Base-by-base conservation (phyloP, 2,888 invertebrate species). In the Apotomis capreana region DNA sequence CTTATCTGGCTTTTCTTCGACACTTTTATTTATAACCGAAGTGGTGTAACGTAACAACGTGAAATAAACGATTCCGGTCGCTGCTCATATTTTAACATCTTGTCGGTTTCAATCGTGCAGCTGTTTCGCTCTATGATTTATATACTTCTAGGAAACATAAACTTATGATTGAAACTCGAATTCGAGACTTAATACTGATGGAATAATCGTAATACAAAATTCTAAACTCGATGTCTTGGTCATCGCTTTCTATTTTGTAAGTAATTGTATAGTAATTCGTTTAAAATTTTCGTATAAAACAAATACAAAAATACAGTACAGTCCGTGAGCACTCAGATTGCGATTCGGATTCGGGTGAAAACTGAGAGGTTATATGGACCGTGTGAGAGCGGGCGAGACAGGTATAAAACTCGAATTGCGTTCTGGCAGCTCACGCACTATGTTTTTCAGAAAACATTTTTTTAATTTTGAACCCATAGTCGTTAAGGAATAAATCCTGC, bases 1-100 rank as follows among this genome's bases (percentile, higher is more conserved):
- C 90, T 92, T 91, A 92, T 93, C 91, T 88, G 87, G 87, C 87
- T 92, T 89, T 90, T 89, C 91, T 90, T 89, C 86, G 86, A 84
- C 86, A 87, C 83, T 89, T 91, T 91, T 92, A 91, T 92, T 91
- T 92, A 91, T 89, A 89, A 89, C 87, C 87, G 80, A 85, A 88
- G 86, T 89, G 88, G 86, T 86, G 87, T 87, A 87, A 89, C 84
- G 88, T 88, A 86, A 85, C 84, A 86, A 83, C 80, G 83, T 84
- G 86, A 87, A 86, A 86, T 88, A 88, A 90, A 89, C 87, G 86
- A 84, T 87, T 87, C 84, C 82, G 81, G 83, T 83, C 84, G 84
- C 83, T 82, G 83, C 83, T 85, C 82, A 82, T 82, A 82, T 86
- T 86, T 85, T 86, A 85, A 86, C 86, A 85, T 83, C 83, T 83